Evolutionary conservation across 2,797 vertebrate genomes (phyloP).

Genomic region (Crypturellus tataupa): DNA sequence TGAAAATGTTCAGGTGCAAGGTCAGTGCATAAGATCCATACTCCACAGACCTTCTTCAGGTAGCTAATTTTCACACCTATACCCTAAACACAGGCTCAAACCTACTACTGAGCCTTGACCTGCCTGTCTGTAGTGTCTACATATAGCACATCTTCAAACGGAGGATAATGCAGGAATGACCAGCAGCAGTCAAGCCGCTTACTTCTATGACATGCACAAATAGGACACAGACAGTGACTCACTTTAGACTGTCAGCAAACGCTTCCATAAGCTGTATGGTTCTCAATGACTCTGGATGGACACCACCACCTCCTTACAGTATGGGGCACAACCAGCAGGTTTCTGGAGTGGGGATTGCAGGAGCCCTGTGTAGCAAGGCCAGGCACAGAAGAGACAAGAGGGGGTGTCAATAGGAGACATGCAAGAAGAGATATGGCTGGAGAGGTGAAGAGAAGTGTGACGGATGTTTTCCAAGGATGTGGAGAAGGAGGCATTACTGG

Average conservation of each 20-base stretch:
- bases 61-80: background rate
- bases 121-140: rapidly evolving
- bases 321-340: rapidly evolving
- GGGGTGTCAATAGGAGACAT: too few relatives aligned
- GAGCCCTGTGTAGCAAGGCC: too few relatives aligned
- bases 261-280: background rate
- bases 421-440: too few relatives aligned
- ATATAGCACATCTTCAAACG: background rate
- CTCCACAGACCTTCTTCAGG: background rate
- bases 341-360: rapidly evolving
- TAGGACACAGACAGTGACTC: too few relatives aligned
- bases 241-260: background rate
- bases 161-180: background rate
- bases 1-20: background rate
- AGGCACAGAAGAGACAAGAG: too few relatives aligned
- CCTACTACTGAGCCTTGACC: background rate
- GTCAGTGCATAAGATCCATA: rapidly evolving
- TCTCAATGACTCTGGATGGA: rapidly evolving
- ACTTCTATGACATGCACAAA: background rate
- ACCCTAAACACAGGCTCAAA: rapidly evolving
- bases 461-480: too few relatives aligned
- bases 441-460: too few relatives aligned
- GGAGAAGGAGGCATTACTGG: too few relatives aligned
- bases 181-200: too few relatives aligned
- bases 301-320: rapidly evolving